Evolutionary conservation across 2,113 vertebrate genomes (phyloP), one percentile per base, ranked within the genome.

Genomic region (Seriola aureovittata): DNA sequence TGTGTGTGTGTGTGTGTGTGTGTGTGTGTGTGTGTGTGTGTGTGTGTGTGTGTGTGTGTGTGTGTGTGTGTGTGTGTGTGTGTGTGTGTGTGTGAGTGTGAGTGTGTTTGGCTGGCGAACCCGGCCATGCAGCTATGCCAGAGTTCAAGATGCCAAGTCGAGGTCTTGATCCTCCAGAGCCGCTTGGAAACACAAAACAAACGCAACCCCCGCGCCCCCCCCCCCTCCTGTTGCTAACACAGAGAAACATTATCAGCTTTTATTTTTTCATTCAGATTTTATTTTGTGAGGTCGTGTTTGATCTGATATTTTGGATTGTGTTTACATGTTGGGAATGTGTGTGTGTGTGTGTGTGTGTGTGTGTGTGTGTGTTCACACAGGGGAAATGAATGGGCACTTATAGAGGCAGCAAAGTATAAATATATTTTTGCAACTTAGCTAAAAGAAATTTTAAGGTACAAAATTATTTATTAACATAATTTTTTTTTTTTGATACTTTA

Each of bases 81-180:
- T 74, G 38, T 84, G 64, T 58, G 65, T 76, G 66, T 76, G 66
- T 71, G 58, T 71, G 73, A 67, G 74, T 66, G 69, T 59, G 80
- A 60, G 69, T 74, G 71, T 77, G 71, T 74, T 46, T 84, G 64
- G 73, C 62, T 70, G 21, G 65, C 32, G 1, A 40, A 59, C 46
- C 11, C 21, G 36, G 58, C 25, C 4, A 1, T 63, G 40, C 65
- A 60, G 78, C 13, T 36, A 95, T 97, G 96, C 95, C 93, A 94
- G 95, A 95, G 94, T 94, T 95, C 95, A 95, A n/a, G 95, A 96
- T 96, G 88, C 97, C 95, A 96, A 95, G 94, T 94, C 93, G 90
- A 94, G 89, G 85, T 93, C 94, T 93, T 54, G 93, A 96, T 95
- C 95, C 95, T 95, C 85, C 89, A 93, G 94, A 89, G 66, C 70